A percentile compares a stretch with the other conserved stretches of the same genome.
Evolutionary conservation across 2,113 vertebrate species (phyloP).

Genomic region (Gobiocypris rarus): DNA sequence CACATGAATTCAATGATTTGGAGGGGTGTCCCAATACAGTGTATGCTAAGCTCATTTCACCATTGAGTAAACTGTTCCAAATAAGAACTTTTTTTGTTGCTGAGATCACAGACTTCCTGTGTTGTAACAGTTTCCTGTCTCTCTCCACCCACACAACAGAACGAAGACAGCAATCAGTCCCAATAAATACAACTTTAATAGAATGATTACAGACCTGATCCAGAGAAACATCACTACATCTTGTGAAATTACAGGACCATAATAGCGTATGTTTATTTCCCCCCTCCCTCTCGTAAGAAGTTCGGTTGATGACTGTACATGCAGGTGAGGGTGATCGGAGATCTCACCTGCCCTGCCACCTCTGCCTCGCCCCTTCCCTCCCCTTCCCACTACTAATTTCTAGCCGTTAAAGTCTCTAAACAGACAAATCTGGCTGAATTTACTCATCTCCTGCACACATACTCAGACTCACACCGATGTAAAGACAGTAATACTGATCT

Average conservation of each 20-base stretch:
- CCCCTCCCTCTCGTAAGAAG: conserved; percentile 41
- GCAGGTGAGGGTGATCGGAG: conserved; percentile 60
- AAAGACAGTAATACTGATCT: conserved; percentile 32
- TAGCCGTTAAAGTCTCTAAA: conserved; percentile 28
- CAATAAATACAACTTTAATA: conserved; percentile 88
- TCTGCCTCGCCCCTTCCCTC: conserved; percentile 21
- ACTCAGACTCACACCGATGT: not conserved
- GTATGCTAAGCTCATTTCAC: not conserved
- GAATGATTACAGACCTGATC: conserved; percentile 81
- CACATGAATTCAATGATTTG: too few relatives aligned
- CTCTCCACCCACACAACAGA: not conserved
- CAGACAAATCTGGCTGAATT: conserved; percentile 14
- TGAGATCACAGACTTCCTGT: not conserved
- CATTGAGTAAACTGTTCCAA: not conserved
- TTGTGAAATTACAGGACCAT: conserved; percentile 73
- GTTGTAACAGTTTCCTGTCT: not conserved
- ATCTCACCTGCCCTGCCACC: conserved; percentile 54
- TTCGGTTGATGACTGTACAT: conserved; percentile 72
- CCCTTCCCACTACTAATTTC: conserved; percentile 6
- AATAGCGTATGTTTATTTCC: conserved; percentile 36
- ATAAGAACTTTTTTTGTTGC: not conserved
- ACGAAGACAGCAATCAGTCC: conserved; percentile 48
- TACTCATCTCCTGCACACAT: not conserved
- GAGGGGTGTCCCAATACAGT: too few relatives aligned
- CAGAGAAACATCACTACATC: conserved; percentile 73